Conservation (phyloP, 2,888 invertebrate genomes). For the Athripsodes cinereus region DNA sequence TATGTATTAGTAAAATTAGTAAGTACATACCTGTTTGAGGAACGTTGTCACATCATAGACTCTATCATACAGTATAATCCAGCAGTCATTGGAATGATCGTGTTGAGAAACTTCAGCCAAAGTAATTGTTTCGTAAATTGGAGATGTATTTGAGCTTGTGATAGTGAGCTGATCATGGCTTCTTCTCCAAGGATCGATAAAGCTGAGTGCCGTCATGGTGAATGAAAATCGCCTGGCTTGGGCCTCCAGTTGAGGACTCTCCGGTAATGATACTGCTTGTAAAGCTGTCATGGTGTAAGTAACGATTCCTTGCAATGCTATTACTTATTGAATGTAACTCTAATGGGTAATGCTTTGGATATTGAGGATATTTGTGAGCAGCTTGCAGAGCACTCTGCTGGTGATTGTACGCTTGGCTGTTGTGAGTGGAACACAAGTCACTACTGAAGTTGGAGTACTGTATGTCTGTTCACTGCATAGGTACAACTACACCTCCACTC, state of each 20-base stretch:
- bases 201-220: background rate
- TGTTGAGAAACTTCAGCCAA: constrained; percentile 72
- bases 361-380: too few relatives aligned
- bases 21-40: constrained; percentile 53
- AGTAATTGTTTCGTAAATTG: constrained; percentile 50
- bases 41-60: constrained; percentile 79
- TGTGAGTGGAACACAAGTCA: too few relatives aligned
- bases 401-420: too few relatives aligned
- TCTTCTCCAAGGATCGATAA: background rate
- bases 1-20: background rate
- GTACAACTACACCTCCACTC: too few relatives aligned
- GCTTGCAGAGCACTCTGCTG: too few relatives aligned
- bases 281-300: background rate
- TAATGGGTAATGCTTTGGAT: too few relatives aligned
- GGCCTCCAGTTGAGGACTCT: background rate
- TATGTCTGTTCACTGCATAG: too few relatives aligned
- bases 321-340: too few relatives aligned
- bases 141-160: constrained; percentile 34
- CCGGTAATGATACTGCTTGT: background rate
- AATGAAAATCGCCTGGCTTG: background rate
- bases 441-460: too few relatives aligned
- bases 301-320: too few relatives aligned
- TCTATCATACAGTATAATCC: constrained; percentile 82
- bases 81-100: constrained; percentile 67
- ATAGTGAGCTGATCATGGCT: constrained; percentile 20